These are phyloP conservation scores for Elegia similella DNA, from an alignment of 2,888 invertebrate genomes.

Conservation along the genomic window DNA sequence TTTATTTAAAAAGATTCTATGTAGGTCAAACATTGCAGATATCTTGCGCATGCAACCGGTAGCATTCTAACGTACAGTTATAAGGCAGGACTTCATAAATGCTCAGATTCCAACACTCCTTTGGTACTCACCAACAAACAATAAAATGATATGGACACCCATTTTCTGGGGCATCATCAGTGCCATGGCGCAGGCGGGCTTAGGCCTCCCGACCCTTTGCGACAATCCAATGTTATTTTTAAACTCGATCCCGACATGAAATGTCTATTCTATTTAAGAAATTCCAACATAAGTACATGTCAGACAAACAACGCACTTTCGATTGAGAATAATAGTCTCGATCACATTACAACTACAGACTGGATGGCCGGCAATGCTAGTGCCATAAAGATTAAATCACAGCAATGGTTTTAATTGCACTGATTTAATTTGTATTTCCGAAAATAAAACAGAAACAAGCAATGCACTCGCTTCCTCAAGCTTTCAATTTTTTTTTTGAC, in stretches of 20 bases:
- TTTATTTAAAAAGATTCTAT: not conserved
- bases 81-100: not conserved
- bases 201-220: constrained; percentile 56
- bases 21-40: not conserved
- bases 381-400: constrained; percentile 30
- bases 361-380: constrained; percentile 23
- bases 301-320: constrained; percentile 70
- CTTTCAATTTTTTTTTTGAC: constrained; percentile 29
- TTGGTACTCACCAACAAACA: constrained; percentile 55
- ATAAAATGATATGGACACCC: constrained; percentile 39
- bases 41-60: not conserved
- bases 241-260: constrained; percentile 75
- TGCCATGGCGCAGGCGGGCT: constrained; percentile 52
- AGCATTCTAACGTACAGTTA: not conserved
- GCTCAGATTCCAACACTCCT: constrained; percentile 15
- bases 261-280: constrained; percentile 75
- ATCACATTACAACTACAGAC: constrained; percentile 30
- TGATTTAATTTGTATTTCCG: constrained; percentile 47
- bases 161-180: constrained; percentile 49
- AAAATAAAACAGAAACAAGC: constrained; percentile 38
- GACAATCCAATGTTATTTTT: constrained; percentile 76
- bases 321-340: constrained; percentile 37
- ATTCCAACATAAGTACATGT: constrained; percentile 67
- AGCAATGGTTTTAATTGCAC: constrained; percentile 29
- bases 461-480: constrained; percentile 26